A percentile compares a stretch with the other conserved stretches of the same genome.
Conservation (phyloP, 2,888 invertebrate species). For the Coelinius sp. region DNA sequence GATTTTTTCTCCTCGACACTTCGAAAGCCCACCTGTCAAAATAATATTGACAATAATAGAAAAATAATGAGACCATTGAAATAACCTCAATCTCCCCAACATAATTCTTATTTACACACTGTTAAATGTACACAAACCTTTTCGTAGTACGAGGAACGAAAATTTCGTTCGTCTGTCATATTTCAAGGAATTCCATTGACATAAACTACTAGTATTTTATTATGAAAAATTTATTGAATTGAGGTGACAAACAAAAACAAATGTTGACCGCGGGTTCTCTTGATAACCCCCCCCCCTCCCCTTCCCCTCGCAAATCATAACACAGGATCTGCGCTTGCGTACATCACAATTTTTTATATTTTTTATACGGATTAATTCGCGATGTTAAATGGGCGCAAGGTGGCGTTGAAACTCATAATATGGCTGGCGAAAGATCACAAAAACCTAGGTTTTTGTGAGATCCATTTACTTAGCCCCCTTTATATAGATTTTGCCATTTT, state of each 20-base stretch:
- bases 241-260: not conserved
- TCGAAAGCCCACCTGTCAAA: slow-evolving; percentile 82
- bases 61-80: not conserved
- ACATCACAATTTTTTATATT: no score
- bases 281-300: no score
- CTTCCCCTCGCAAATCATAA: no score
- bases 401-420: no score
- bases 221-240: not conserved
- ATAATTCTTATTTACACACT: not conserved
- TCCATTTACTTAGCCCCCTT: no score
- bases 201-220: not conserved
- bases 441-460: no score
- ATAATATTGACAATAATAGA: not conserved
- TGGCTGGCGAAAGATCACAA: no score
- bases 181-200: not conserved
- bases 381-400: no score
- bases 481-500: no score
- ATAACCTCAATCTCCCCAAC: not conserved
- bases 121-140: slow-evolving; percentile 70
- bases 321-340: no score
- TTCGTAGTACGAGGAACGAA: slow-evolving; percentile 86
- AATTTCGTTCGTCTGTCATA: slow-evolving; percentile 82
- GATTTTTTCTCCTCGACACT: slow-evolving; percentile 93
- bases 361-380: no score
- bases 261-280: no score